These are phyloP conservation scores for Callimorpha dominula DNA, from an alignment of 2,888 invertebrate species.

Conservation along the genomic window DNA sequence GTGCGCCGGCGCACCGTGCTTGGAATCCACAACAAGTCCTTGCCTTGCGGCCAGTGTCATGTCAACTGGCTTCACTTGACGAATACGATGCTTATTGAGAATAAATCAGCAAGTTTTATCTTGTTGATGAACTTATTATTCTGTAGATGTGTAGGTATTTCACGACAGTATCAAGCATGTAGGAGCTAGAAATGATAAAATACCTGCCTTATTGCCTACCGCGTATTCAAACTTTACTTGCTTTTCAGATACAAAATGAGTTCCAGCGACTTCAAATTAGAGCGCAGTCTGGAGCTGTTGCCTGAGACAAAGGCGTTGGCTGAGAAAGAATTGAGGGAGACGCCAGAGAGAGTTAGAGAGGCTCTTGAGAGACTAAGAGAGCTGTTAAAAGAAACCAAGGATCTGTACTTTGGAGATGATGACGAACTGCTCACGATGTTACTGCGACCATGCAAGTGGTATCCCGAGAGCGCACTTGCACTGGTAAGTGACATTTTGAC, in stretches of 20 bases:
- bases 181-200: constrained; percentile 4
- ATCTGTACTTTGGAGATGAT: constrained; percentile 90
- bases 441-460: constrained; percentile 93
- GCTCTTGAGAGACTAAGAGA: constrained; percentile 88
- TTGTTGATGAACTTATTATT: constrained; percentile 30
- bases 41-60: constrained; percentile 67
- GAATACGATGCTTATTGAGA: constrained; percentile 36
- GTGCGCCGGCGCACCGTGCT: constrained; percentile 56
- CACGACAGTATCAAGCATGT: constrained; percentile 2
- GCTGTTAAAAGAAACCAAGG: constrained; percentile 89
- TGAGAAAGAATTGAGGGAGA: constrained; percentile 89
- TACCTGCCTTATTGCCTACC: not conserved
- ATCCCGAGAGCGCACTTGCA: constrained; percentile 92
- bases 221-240: not conserved
- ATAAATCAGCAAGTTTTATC: constrained; percentile 40
- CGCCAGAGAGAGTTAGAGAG: constrained; percentile 88
- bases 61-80: constrained; percentile 43
- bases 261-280: constrained; percentile 85
- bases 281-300: constrained; percentile 86
- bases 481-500: constrained; percentile 86
- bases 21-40: constrained; percentile 65
- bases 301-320: constrained; percentile 88
- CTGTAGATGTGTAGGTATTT: constrained; percentile 10
- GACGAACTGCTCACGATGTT: constrained; percentile 93
- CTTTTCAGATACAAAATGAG: constrained; percentile 71